Evolutionary conservation across 2,113 vertebrate species (phyloP).

Genomic region (Motacilla alba): DNA sequence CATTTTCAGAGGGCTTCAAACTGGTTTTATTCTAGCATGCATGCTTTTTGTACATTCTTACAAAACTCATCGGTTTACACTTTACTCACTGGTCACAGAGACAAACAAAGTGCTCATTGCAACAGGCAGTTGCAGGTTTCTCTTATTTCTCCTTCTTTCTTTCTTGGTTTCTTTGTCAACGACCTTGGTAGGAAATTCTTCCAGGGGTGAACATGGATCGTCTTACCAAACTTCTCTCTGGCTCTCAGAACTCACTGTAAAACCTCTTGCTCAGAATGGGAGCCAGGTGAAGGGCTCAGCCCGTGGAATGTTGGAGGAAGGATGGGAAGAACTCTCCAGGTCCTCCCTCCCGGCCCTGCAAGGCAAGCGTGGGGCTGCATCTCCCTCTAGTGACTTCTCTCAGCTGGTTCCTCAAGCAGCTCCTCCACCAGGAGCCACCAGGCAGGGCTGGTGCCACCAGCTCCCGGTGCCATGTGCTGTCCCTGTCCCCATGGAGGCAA

Average conservation of each 20-base stretch:
- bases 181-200: no score
- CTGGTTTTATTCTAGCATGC: no score
- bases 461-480: fast-evolving
- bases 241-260: not conserved
- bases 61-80: no score
- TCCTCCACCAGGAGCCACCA: not conserved
- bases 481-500: fast-evolving
- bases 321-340: not conserved
- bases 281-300: fast-evolving
- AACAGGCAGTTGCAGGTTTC: no score
- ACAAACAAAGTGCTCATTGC: no score
- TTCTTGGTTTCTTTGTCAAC: no score
- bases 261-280: not conserved
- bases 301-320: not conserved
- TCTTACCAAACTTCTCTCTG: no score
- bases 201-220: no score
- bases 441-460: not conserved
- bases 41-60: no score
- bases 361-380: conserved; percentile 2
- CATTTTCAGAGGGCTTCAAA: no score
- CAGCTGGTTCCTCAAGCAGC: not conserved
- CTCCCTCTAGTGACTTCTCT: conserved; percentile 59
- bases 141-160: no score
- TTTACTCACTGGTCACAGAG: no score
- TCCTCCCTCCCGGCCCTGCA: not conserved